phyloP scores from a whole-genome alignment of 1,140 invertebrate species.

The Popillia japonica region DNA sequence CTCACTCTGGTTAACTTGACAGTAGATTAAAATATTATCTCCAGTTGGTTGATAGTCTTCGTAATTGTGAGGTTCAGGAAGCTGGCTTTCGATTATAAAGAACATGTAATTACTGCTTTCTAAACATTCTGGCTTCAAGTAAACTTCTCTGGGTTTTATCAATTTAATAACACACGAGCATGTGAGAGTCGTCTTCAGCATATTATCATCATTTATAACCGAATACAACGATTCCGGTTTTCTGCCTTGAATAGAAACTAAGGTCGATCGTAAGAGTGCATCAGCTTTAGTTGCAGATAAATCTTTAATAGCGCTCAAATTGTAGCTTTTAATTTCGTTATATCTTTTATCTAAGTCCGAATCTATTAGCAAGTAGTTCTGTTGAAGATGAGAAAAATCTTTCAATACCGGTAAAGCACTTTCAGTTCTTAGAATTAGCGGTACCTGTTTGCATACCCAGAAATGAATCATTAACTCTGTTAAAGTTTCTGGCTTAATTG shows the following conservation, averaged over 20 bases:
- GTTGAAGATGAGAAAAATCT: background rate
- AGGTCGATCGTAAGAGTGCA: background rate
- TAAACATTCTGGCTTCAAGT: background rate
- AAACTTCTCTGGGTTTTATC: background rate
- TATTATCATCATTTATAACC: background rate
- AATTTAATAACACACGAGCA: background rate
- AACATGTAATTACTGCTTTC: background rate
- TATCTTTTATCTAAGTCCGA: background rate
- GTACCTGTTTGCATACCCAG: background rate
- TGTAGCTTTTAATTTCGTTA: background rate
- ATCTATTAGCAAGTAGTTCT: background rate
- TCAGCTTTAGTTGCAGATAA: background rate
- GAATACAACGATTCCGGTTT: background rate
- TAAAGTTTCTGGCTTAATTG: background rate
- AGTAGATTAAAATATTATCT: background rate
- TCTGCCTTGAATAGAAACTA: background rate
- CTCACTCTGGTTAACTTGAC: background rate
- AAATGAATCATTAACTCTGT: background rate
- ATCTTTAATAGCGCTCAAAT: background rate
- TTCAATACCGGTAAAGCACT: background rate
- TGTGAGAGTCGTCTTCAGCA: background rate
- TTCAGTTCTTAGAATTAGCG: background rate
- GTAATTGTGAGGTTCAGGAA: background rate
- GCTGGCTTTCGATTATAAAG: background rate
- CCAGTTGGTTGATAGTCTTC: background rate